Evolutionary conservation across 2,888 invertebrate species (phyloP).

Genomic region (Azorinus chamasolen): DNA sequence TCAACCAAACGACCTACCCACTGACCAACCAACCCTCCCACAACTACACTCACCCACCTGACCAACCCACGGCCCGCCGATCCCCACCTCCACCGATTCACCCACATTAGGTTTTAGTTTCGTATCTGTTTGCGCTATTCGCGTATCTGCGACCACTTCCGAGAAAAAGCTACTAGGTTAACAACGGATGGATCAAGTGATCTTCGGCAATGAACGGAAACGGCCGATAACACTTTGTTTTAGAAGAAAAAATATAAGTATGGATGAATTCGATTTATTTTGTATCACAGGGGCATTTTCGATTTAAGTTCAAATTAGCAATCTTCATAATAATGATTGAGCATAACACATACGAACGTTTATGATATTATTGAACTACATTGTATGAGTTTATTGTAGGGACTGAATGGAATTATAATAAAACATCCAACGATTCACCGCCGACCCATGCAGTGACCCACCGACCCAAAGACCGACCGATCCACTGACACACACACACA

Average conservation of each 20-base stretch:
- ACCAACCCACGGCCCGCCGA: not conserved
- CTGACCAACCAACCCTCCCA: not conserved
- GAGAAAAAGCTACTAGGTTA: too few relatives aligned
- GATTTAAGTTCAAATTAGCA: too few relatives aligned
- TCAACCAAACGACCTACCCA: not conserved
- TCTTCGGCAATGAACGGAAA: not conserved
- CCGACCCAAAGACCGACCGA: slow-evolving; percentile 3
- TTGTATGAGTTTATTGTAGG: not conserved
- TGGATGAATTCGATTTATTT: not conserved
- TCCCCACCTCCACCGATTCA: not conserved
- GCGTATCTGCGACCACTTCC: too few relatives aligned
- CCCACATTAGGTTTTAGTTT: too few relatives aligned
- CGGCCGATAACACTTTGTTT: too few relatives aligned
- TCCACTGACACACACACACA: not conserved
- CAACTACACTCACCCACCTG: not conserved
- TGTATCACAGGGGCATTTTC: too few relatives aligned
- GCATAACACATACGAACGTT: not conserved
- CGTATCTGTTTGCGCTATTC: too few relatives aligned
- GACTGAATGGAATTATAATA: not conserved
- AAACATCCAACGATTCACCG: not conserved
- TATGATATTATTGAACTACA: not conserved
- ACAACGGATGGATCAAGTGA: not conserved
- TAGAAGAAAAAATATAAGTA: not conserved
- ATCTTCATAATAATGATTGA: too few relatives aligned
- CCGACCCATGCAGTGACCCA: not conserved